Evolutionary conservation across 2,113 vertebrate genomes (phyloP), one percentile per base, ranked within the genome.

Genomic region (Martes martes): DNA sequence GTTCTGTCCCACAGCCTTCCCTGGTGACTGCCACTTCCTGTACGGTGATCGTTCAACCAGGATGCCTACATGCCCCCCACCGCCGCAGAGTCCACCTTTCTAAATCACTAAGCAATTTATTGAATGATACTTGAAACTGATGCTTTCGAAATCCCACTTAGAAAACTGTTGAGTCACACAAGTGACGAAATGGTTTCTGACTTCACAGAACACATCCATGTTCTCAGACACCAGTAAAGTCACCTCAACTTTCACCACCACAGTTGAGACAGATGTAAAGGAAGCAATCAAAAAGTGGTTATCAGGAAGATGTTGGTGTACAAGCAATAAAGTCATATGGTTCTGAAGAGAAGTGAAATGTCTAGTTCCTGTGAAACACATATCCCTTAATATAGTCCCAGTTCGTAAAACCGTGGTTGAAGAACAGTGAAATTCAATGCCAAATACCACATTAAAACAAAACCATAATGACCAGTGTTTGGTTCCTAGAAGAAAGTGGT

Each of bases 391-490:
- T 76, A 79, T 13, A 78, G 26, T 92, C 93, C 82, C 87, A 39
- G 59, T 94, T 97, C 95, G 91, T 31, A 98, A 92, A 97, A 92
- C 65, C 94, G 96, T 69, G 93, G 96, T 94, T 96, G 91, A 96
- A 95, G 88, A 93, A 52, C 59, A 88, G 92, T 63, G 94, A 96
- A 96, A 96, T n/a, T 19, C 61, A 85, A 97, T 61, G 85, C 84
- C 93, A 74, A 85, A 94, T 88, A 91, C 91, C 92, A 96, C 92
- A 97, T 82, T 89, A 96, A 97, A 96, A 98, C 92, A 95, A 98
- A 97, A 94, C 91, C 93, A 42, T 93, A 97, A 94, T 91, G 91
- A 90, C 94, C 91, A 82, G 11, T n/a, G 73, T 89, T 96, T 45
- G 91, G 67, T 91, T 95, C 50, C 67, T 93, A 83, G 95, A 95